Evolutionary conservation across 37 sponge, comb jelly and placozoan species (phyloP).

Genomic region (Haliclona indistincta): DNA sequence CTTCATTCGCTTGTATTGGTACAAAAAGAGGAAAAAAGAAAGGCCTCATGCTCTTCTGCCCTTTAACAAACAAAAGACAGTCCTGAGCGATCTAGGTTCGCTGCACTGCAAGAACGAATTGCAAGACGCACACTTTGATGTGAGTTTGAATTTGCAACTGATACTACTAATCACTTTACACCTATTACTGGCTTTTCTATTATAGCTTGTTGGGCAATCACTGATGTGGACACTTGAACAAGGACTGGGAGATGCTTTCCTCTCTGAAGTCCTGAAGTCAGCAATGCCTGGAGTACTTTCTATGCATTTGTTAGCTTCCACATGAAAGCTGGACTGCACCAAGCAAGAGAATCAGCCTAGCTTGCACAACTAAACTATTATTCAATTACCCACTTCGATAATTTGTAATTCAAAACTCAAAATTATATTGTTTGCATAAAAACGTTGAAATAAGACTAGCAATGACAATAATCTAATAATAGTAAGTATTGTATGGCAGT

Average conservation of each 20-base stretch:
- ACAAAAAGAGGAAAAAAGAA: conserved; percentile 14
- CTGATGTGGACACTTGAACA: conserved; percentile 41
- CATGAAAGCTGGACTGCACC: conserved; percentile 65
- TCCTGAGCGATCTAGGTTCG: conserved; percentile 50
- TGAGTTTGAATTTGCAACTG: neutral
- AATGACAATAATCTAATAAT: neutral
- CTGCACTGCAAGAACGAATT: conserved; percentile 22
- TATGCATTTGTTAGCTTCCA: conserved; percentile 33
- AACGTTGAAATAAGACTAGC: no score
- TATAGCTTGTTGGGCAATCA: conserved; percentile 64
- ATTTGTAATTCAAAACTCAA: no score
- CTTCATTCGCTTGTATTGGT: conserved; percentile 38
- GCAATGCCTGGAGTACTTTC: conserved; percentile 47
- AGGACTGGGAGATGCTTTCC: conserved; percentile 55
- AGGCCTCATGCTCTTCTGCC: conserved; percentile 52
- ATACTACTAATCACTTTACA: no score
- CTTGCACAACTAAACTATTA: no score
- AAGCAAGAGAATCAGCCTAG: conserved; percentile 7
- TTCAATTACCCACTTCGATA: no score
- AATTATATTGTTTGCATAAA: no score
- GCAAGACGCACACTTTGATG: conserved; percentile 58
- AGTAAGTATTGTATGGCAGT: neutral
- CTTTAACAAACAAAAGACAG: conserved; percentile 17
- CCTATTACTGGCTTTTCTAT: neutral
- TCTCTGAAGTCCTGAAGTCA: conserved; percentile 51